Base-by-base conservation (phyloP, 2,797 vertebrate species). In the Phrynocephalus vlangalii region DNA sequence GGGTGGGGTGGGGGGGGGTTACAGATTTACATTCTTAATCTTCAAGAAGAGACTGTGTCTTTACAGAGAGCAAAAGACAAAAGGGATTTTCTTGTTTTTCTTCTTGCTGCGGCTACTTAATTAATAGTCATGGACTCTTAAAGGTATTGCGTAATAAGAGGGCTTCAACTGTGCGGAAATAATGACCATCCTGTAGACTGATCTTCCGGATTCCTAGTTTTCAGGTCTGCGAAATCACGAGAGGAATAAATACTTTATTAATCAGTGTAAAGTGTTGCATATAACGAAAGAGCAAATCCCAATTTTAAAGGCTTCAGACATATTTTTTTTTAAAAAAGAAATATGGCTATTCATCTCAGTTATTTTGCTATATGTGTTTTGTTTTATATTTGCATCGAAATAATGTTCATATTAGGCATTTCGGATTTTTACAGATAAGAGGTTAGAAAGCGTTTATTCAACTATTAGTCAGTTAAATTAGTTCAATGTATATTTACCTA, bases 161-260 rank as follows among this genome's bases (percentile, higher is more conserved):
- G 26, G 24, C 24, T 88, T 79, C 76, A 72, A 28, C 68, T 79
- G 67, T 30, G 56, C 30, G 60, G 77, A 81, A 81, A 85, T 73
- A 38, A 68, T 18, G 68, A 15, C 82, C 22, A 70, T 66, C 38
- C 28, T 6, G 15, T 9, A 50, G 70, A 52, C 26, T 22, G 71
- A 28, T n/a, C 9, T 52, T 84, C 60, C 2, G 38, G 38, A 67
- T 50, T 66, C 20, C 60, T 79, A 24, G 86, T 68, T n/a, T 52
- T 83, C 5, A 63, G 60, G 60, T 63, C 60, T 63, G 60, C 15
- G 18, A 73, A 84, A 88, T 52, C 76, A 26, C 6, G 76, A 13
- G 33, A 63, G 67, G 71, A 84, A 79, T 68, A 20, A 26, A 15
- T 38, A 33, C 9, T 50, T 33, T 26, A 5, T 38, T 83, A 38